Percentiles rank a stretch among this genome's conserved stretches.
phyloP scores from a whole-genome alignment of 2,113 vertebrate species.

The Spea bombifrons region DNA sequence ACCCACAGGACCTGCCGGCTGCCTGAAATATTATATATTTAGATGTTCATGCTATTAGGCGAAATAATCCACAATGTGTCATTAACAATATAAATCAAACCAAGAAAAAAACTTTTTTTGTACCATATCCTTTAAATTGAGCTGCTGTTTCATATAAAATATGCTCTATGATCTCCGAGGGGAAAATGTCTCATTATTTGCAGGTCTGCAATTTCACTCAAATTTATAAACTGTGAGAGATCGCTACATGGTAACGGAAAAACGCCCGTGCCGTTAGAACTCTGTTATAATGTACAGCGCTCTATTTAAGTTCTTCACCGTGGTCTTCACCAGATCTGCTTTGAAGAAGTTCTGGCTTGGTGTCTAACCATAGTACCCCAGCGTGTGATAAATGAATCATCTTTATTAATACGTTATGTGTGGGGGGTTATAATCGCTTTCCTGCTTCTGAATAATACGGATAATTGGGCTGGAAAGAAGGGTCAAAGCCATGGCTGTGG shows the following conservation, averaged over 20 bases:
- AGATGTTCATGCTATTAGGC: conserved; percentile 39
- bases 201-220: conserved; percentile 35
- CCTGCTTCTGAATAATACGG: no score
- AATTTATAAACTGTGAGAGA: conserved; percentile 45
- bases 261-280: conserved; percentile 27
- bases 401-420: background rate
- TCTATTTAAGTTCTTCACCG: background rate
- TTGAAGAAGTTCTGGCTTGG: conserved; percentile 14
- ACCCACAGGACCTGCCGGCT: conserved; percentile 15
- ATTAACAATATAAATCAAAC: conserved; percentile 46
- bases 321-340: conserved; percentile 1
- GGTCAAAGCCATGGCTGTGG: no score
- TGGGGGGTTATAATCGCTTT: no score
- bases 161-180: conserved; percentile 27
- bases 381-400: background rate
- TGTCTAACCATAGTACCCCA: background rate
- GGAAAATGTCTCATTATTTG: conserved; percentile 44
- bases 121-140: conserved; percentile 31
- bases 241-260: conserved; percentile 43
- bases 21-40: conserved; percentile 28
- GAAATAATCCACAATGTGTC: conserved; percentile 45
- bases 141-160: conserved; percentile 33
- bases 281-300: conserved; percentile 33
- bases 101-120: background rate
- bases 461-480: no score